Evolutionary conservation across 2,113 vertebrate genomes (phyloP).

Genomic region (Hippolais icterina): DNA sequence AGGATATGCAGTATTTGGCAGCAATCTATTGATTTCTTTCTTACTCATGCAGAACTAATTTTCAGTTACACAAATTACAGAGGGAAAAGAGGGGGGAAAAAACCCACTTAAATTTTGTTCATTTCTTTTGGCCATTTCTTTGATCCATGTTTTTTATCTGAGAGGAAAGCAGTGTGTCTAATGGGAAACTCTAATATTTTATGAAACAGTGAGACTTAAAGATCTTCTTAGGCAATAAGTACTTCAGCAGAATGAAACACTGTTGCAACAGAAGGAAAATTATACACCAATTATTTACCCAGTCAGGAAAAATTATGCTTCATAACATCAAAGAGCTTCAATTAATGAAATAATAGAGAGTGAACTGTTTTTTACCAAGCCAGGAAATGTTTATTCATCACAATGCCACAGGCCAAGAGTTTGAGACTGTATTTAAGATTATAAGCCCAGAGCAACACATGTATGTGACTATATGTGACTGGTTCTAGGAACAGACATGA

Average conservation of each 20-base stretch:
- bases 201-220: conserved; percentile 12
- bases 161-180: background rate
- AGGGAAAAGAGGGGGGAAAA: background rate
- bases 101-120: background rate
- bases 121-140: conserved; percentile 52
- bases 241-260: conserved; percentile 28
- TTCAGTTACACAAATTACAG: conserved; percentile 36
- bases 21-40: background rate
- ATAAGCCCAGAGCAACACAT: background rate
- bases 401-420: background rate
- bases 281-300: conserved; percentile 47
- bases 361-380: background rate
- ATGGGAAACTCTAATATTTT: conserved; percentile 1
- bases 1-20: background rate
- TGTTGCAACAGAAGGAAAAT: conserved; percentile 21
- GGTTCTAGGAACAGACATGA: background rate
- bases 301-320: conserved; percentile 2
- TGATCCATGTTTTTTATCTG: conserved; percentile 27
- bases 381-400: background rate
- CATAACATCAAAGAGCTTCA: conserved; percentile 14
- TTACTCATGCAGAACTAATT: conserved; percentile 11
- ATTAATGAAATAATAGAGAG: conserved; percentile 28
- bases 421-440: background rate
- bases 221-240: conserved; percentile 25
- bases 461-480: background rate